A percentile compares a stretch with the other conserved stretches of the same genome.
phyloP scores from a whole-genome alignment of 2,888 invertebrate genomes.

The Agrotis exclamationis region DNA sequence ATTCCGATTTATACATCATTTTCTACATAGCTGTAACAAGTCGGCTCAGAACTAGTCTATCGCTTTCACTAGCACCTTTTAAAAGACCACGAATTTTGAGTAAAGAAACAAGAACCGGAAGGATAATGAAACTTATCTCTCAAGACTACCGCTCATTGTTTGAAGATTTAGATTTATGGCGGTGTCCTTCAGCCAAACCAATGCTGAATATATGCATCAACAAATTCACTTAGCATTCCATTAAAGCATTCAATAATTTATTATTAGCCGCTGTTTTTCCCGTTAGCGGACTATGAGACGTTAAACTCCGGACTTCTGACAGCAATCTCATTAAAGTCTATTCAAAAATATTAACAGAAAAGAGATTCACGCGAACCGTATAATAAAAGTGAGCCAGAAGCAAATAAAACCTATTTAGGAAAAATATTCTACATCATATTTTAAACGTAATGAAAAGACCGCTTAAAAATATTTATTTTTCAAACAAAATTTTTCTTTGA shows the following conservation, averaged over 20 bases:
- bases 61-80: background rate
- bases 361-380: constrained; percentile 27
- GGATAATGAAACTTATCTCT: background rate
- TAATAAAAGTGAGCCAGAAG: constrained; percentile 29
- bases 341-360: constrained; percentile 36
- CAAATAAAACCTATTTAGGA: constrained; percentile 39
- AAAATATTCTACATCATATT: constrained; percentile 48
- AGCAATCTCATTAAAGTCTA: constrained; percentile 52
- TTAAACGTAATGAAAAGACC: constrained; percentile 52
- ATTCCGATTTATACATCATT: background rate
- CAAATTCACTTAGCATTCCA: background rate
- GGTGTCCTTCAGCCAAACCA: background rate
- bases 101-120: background rate
- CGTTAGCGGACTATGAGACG: constrained; percentile 11
- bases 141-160: background rate
- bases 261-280: constrained; percentile 1
- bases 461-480: constrained; percentile 45
- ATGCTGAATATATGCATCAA: background rate
- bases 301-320: constrained; percentile 16
- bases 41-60: background rate
- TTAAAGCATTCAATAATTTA: constrained; percentile 12
- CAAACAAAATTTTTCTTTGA: constrained; percentile 36
- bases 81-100: too few species aligned
- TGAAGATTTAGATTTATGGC: background rate
- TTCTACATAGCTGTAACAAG: background rate